Base-by-base conservation (phyloP, 2,888 invertebrate species). In the Hydropsyche betteni region DNA sequence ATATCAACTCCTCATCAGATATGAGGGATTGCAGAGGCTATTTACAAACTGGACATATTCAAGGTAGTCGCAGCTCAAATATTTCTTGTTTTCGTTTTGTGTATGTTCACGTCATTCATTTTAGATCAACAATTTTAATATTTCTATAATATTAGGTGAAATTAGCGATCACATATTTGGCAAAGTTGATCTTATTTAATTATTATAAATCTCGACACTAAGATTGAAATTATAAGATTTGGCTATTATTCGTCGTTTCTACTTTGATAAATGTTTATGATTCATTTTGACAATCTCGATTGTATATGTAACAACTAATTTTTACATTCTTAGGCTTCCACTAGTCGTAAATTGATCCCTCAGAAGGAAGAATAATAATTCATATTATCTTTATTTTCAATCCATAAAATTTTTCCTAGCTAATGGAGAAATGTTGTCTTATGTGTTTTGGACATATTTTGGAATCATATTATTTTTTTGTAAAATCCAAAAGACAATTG, bases 281-380 rank as follows among this genome's bases (percentile, higher is more conserved):
- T 44, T 44, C 44, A 44, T 44, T 58, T 58, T 58, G 58, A 8
- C 58, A 58, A 58, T 14, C 24, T 14, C 58, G 16, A 58, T 58
- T 58, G 24, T 58, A 58, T 58, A 58, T 16, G 8, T 58, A 24
- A 24, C 14, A 58, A 24, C 24, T 34, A 33, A 64, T 33, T 64
- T 64, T 64, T 36, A 64, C 64, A 64, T 61, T 61, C 51, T 52
- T 73, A 55, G 50, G 14, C 64, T 68, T 68, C 16, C 44, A 80
- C 84, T 86, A 85, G 82, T 80, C 81, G 81, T 85, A 85, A 85
- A 86, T 86, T 86, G 86, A 84, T 86, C 86, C 86, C 84, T 82
- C 81, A 80, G 82, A 81, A 84, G 83, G 83, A 84, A 84, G 83
- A 70, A 24, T 83, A 82, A 81, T 81, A 77, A 81, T 81, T 79